These are phyloP conservation scores for Agrochola lychnidis DNA, from an alignment of 2,888 invertebrate genomes.

Conservation along the genomic window DNA sequence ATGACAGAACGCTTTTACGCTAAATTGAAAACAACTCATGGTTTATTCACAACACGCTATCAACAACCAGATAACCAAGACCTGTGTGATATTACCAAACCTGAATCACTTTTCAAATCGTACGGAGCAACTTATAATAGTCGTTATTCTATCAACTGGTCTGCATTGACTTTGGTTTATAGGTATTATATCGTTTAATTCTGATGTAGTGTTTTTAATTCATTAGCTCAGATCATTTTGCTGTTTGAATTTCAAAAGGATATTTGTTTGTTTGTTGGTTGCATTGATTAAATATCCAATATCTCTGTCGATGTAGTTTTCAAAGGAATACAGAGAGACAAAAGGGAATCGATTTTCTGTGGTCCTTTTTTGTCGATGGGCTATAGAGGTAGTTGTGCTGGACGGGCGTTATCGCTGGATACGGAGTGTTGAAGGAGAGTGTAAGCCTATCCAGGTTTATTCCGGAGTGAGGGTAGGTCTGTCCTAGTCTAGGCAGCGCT, in stretches of 20 bases:
- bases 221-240: conserved; percentile 67
- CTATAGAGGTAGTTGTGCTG: background rate
- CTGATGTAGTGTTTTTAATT: conserved; percentile 77
- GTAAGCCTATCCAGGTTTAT: background rate
- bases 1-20: conserved; percentile 89
- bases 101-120: conserved; percentile 63
- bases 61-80: conserved; percentile 77
- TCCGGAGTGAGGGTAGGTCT: background rate
- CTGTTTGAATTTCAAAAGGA: conserved; percentile 43
- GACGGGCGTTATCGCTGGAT: background rate
- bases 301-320: conserved; percentile 25
- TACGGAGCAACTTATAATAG: conserved; percentile 71
- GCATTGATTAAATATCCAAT: conserved; percentile 54
- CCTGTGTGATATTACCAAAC: conserved; percentile 74
- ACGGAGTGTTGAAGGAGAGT: background rate
- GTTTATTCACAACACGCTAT: conserved; percentile 87
- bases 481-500: background rate
- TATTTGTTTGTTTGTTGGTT: conserved; percentile 27
- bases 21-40: conserved; percentile 90
- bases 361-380: conserved; percentile 9
- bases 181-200: conserved; percentile 69
- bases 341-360: conserved; percentile 27
- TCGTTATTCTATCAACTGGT: conserved; percentile 69
- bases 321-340: conserved; percentile 20
- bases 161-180: conserved; percentile 70